Base-by-base conservation (phyloP, 64 coral and sea anemone species). In the Montipora efflorescens region DNA sequence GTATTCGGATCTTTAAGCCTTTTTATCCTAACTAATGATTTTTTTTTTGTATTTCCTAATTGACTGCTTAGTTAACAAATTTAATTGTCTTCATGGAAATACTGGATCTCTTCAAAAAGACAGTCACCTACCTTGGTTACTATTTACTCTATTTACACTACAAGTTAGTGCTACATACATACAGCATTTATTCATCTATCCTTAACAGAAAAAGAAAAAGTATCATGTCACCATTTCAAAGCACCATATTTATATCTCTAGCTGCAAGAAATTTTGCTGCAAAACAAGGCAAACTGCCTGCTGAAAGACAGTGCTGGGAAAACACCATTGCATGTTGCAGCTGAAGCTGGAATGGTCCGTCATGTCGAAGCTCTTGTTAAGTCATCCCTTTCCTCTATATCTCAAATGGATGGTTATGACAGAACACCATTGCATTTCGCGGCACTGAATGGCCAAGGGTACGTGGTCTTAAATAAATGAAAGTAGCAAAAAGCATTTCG, bases 341-440 rank as follows among this genome's bases (percentile, higher is more conserved):
- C 96, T 5, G 89, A 91, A 59, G 78, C 69, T 21, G 90, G 96
- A 36, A 70, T 66, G 15, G 87, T 74, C 19, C 79, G 83, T 7
- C 81, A 90, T 78, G 84, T 97, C 5, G 89, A 97, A 74, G 81
- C 88, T 20, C 79, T 97, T 7, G 84, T 71, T 1, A 90, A 92
- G 55, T 59, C 83, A 46, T 81, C 79, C 9, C 51, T 91, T 5
- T 66, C 92, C 8, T 73, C 87, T 21, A 79, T 97, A 11, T 82
- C 59, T 78, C 93, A 97, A 44, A 87, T 79, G 11, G 96, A 97
- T 22, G 69, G 69, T 5, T 80, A 85, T 13, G 79, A 87, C 2
- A 90, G 93, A 87, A 97, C 96, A 48, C 93, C 96, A 0, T 48
- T 97, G 58, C 96, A 97, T 58, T 89, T 95, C 43, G 96, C 96